Evolutionary conservation across 2,888 invertebrate genomes (phyloP).

Genomic region (Drosophila imparisetae): DNA sequence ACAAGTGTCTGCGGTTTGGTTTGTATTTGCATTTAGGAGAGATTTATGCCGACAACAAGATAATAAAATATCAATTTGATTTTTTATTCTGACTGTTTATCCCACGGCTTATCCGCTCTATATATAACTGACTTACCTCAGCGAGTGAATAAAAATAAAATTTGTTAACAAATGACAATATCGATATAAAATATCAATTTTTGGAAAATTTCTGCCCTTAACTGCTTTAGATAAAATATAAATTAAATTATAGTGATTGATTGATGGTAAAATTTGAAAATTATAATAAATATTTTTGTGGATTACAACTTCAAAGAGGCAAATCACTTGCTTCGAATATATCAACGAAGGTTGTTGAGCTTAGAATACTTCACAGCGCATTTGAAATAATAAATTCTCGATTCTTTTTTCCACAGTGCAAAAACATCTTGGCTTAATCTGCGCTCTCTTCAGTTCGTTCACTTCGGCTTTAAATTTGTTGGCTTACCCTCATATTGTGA

Average conservation of each 20-base stretch:
- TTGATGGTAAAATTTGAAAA: not conserved
- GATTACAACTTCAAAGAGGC: not conserved
- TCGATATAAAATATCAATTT: not conserved
- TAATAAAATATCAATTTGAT: conserved; percentile 11
- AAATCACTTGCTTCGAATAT: not conserved
- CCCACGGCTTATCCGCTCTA: conserved; percentile 11
- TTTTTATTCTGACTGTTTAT: conserved; percentile 26
- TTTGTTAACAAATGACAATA: not conserved
- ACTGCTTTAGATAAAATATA: not conserved
- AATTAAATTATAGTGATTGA: not conserved
- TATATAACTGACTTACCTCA: not conserved
- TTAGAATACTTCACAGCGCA: conserved; percentile 7
- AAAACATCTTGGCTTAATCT: not conserved
- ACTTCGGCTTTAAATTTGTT: conserved; percentile 2
- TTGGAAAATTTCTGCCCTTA: not conserved
- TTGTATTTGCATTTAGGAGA: conserved; percentile 41
- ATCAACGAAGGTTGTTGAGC: not conserved
- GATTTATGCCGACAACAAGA: conserved; percentile 20
- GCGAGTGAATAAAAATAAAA: not conserved
- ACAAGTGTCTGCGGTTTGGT: conserved; percentile 63
- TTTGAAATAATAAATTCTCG: not conserved
- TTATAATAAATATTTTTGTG: not conserved
- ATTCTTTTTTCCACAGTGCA: not conserved
- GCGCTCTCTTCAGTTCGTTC: not conserved
- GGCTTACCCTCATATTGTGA: conserved; percentile 3